Conservation (phyloP, 2,797 vertebrate species). For the Melopsittacus undulatus region DNA sequence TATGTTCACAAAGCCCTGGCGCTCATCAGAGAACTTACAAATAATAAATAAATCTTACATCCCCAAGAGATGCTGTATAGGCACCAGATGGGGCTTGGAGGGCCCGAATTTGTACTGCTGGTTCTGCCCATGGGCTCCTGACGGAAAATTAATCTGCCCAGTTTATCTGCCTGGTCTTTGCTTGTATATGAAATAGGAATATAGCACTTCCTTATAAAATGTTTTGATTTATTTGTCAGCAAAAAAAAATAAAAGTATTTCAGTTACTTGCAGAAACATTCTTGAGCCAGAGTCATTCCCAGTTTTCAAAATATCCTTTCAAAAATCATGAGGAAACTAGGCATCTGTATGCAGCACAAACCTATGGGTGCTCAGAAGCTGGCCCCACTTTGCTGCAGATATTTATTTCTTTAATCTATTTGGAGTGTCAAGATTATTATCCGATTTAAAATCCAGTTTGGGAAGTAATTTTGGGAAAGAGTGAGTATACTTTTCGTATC, state of each 20-base stretch:
- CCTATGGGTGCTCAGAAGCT: not conserved
- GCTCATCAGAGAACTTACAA: not conserved
- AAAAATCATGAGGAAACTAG: not conserved
- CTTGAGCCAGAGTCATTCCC: not conserved
- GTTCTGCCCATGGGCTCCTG: not conserved
- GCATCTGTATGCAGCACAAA: not conserved
- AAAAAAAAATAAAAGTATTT: not conserved
- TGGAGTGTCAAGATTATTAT: not conserved
- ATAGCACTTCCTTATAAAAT: not conserved
- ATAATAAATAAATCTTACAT: not conserved
- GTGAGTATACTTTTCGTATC: not conserved
- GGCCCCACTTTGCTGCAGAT: not conserved
- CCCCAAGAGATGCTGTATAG: not conserved
- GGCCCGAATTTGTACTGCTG: not conserved
- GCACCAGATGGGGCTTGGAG: not conserved
- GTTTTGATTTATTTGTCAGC: not conserved
- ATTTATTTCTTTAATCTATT: not conserved
- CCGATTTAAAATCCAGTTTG: conserved; percentile 27
- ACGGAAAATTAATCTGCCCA: not conserved
- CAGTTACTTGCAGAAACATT: not conserved
- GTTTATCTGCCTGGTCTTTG: not conserved
- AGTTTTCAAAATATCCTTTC: not conserved
- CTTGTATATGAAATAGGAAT: not conserved
- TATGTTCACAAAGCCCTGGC: not conserved
- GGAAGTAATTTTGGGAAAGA: not conserved